Base-by-base conservation (phyloP, 2,113 vertebrate species). In the Alectura lathami region DNA sequence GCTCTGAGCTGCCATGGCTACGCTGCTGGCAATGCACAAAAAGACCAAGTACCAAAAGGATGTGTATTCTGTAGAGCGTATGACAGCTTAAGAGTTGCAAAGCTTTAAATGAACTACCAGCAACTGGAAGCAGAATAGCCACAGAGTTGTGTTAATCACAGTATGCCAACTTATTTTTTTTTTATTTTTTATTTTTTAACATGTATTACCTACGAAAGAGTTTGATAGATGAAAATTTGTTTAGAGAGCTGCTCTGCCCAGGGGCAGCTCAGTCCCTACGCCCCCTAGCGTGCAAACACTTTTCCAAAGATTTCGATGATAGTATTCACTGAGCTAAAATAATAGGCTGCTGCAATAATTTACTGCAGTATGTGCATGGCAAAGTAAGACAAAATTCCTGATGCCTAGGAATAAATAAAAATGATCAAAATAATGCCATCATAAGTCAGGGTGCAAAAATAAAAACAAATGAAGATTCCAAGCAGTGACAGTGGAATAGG, bases 331-430 rank as follows among this genome's bases (percentile, higher is more conserved):
- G n/a, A 72, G 38, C 17, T 72, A 59, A 81, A 81, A 34, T 36
- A 48, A 43, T 47, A 30, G 2, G 14, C 22, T 67, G 12, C 16
- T 60, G 8, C 53, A 43, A 45, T 56, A 38, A 68, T 88, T 54
- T 72, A 45, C 27, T 32, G n/a, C 13, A 73, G 0, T 24, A 32
- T 6, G 9, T 50, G 4, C 0, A 0, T 24, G n/a, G 40, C 8
- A 20, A 75, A 85, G 62, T 45, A 42, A 62, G 45, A 45, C 62
- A 69, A 45, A 26, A 36, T 18, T 29, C 22, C 7, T 10, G 29
- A 11, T 3, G 2, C 11, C 23, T n/a, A 47, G 3, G 15, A 83
- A 86, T 73, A 38, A 13, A 47, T 47, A 17, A 66, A 69, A 86
- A 47, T 11, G 2, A 56, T 54, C 72, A 38, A 13, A 86, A 87